Percentiles rank a stretch among this genome's conserved stretches.
Conservation (phyloP, 2,113 vertebrate species). For the Syngnathus typhle region DNA sequence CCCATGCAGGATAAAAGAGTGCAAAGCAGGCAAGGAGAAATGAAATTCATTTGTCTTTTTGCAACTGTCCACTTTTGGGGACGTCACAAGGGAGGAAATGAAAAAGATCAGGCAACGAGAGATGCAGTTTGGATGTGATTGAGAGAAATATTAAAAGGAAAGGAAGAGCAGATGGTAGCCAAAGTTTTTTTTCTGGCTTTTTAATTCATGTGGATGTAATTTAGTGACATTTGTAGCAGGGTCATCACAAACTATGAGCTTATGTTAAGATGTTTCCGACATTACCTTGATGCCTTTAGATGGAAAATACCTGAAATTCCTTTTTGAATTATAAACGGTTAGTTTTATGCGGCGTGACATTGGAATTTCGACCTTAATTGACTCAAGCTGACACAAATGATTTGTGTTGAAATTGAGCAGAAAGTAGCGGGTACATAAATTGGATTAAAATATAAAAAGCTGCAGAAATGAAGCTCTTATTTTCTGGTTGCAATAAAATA, state of each 20-base stretch:
- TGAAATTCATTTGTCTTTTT: too few relatives aligned
- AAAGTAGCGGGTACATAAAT: neutral
- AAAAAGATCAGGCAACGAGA: neutral
- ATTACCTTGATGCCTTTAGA: neutral
- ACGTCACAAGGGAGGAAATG: neutral
- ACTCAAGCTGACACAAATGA: neutral
- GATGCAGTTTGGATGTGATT: neutral
- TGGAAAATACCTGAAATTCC: neutral
- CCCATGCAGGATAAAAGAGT: neutral
- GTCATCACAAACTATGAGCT: neutral
- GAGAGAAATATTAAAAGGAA: neutral
- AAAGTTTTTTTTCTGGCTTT: neutral
- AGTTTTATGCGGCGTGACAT: neutral
- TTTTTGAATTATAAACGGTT: neutral
- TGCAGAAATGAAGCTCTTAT: neutral
- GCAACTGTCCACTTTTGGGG: too few relatives aligned
- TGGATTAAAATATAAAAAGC: neutral
- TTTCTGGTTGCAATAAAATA: too few relatives aligned
- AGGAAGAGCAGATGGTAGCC: neutral
- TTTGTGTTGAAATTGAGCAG: neutral
- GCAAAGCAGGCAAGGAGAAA: neutral
- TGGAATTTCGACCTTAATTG: neutral
- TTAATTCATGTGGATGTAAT: neutral
- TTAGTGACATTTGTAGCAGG: neutral
- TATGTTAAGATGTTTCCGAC: neutral